A percentile compares a stretch with the other conserved stretches of the same genome.
Conservation (phyloP, 2,113 vertebrate species). For the Dasyornis broadbenti region DNA sequence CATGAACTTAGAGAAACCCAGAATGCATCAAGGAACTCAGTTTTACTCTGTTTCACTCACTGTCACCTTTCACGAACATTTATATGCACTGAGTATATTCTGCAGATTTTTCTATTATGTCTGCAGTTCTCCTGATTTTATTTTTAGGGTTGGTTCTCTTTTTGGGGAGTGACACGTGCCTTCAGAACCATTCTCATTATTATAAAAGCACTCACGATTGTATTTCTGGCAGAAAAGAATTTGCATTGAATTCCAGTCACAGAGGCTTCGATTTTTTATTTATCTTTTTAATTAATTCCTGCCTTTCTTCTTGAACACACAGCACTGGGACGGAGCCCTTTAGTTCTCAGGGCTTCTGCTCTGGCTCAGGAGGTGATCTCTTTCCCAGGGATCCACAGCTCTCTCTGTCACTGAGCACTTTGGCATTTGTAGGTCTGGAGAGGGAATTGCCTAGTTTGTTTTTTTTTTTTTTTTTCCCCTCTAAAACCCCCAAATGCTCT, state of each 20-base stretch:
- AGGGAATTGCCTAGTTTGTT: neutral
- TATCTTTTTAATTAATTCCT: neutral
- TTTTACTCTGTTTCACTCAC: neutral
- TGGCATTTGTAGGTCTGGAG: neutral
- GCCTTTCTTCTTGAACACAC: neutral
- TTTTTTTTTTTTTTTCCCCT: neutral
- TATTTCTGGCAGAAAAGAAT: neutral
- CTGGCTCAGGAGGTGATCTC: neutral
- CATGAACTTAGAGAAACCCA: neutral
- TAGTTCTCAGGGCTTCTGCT: neutral
- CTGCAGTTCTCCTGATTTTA: neutral
- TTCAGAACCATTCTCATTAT: neutral
- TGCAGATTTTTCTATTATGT: neutral
- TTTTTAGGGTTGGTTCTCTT: neutral
- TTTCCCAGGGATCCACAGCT: neutral
- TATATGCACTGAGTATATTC: neutral
- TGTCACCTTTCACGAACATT: neutral
- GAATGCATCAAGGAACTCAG: neutral
- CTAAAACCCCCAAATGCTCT: neutral
- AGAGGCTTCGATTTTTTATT: neutral
- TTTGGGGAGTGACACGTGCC: neutral
- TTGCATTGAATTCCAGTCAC: neutral
- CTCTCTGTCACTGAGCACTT: neutral
- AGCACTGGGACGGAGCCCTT: neutral
- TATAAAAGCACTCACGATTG: neutral